Base-by-base conservation (phyloP, 2,113 vertebrate genomes). In the Siniperca chuatsi region DNA sequence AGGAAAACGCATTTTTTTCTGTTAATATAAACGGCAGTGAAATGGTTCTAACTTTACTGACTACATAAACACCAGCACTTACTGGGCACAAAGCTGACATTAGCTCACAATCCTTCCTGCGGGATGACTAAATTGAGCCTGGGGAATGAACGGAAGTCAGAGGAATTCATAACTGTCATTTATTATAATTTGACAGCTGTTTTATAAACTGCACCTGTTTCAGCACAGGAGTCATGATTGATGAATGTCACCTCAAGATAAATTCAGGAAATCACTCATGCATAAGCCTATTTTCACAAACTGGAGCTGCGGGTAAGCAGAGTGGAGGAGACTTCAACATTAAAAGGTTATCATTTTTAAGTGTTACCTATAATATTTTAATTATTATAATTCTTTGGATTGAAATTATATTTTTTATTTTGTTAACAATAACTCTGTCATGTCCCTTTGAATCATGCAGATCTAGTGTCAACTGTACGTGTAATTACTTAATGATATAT, bases 151-250 rank as follows among this genome's bases (percentile, higher is more conserved):
- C 0, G 0, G 9, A 81, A 42, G 40, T 55, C 50, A 40, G 35
- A 54, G 4, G 33, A 52, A 33, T 64, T 75, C 18, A 60, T 64
- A 33, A 44, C 4, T 0, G 40, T 60, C 6, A 74, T 84, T 69
- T 20, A 58, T 86, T 68, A 69, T 52, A 58, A 84, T 78, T n/a
- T 72, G 75, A 78, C 68, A 75, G 62, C 29, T 85, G 42, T 60
- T 75, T 71, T 20, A 74, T 46, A 55, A 48, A 23, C 74, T 65
- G 82, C 55, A 58, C 78, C 74, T 74, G 46, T 78, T 81, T 25
- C 21, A 12, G 23, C 50, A 21, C 21, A 29, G n/a, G 18, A 57
- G 60, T 68, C 23, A 52, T 71, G 81, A 78, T 16, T 77, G 61
- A 91, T 81, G 64, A 73, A 46, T 20, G 9, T 78, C 74, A 72